A percentile compares a stretch with the other conserved stretches of the same genome.
These are phyloP conservation scores for Felis catus DNA, from an alignment of 2,113 vertebrate genomes.

Conservation along the genomic window DNA sequence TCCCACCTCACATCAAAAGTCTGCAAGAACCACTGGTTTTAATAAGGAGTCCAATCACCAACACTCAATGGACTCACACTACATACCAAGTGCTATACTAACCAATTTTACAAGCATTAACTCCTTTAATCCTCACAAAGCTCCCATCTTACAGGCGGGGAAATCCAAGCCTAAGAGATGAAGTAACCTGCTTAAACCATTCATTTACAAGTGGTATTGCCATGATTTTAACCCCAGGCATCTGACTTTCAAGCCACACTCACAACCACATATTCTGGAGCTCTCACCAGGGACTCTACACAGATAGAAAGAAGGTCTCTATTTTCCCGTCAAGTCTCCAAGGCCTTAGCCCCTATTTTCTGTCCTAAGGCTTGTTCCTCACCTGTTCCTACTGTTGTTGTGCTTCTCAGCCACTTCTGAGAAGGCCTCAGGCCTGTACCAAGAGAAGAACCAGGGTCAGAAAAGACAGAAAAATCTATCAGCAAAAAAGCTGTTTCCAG, in stretches of 20 bases:
- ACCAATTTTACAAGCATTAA: background rate
- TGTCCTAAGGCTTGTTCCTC: background rate
- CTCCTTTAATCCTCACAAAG: background rate
- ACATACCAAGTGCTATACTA: background rate
- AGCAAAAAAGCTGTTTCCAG: background rate
- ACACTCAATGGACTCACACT: background rate
- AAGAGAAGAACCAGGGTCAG: background rate
- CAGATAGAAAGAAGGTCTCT: background rate
- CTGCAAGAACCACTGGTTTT: background rate
- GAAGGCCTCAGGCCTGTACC: conserved; percentile 80
- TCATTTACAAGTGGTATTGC: background rate
- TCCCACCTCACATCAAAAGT: background rate
- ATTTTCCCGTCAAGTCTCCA: background rate
- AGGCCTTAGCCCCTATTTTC: background rate
- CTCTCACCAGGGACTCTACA: background rate
- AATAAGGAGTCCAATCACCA: background rate
- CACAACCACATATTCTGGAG: background rate
- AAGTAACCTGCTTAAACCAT: background rate
- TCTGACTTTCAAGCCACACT: background rate
- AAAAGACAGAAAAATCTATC: background rate
- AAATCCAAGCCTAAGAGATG: background rate
- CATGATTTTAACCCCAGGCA: background rate
- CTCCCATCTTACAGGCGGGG: background rate
- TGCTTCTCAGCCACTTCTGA: conserved; percentile 66
- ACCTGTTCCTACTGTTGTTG: conserved; percentile 66